Base-by-base conservation (phyloP, 2,797 vertebrate genomes). In the Ceyx erithaca region DNA sequence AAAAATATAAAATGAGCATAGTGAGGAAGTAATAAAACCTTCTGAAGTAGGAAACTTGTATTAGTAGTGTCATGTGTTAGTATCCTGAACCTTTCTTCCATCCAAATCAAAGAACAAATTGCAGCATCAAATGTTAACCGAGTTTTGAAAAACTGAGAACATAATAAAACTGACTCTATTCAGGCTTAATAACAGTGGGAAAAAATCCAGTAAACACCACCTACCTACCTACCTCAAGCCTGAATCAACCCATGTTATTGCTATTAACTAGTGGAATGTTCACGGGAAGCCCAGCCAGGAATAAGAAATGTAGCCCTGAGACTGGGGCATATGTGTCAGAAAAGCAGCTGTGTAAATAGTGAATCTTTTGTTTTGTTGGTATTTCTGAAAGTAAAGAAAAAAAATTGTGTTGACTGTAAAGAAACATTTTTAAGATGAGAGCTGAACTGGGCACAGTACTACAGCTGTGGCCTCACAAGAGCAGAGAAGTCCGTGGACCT, bases 311-410 rank as follows among this genome's bases (percentile, higher is more conserved):
- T 55, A 92, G 80, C 49, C 33, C 20, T 87, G n/a, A 84, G 57
- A 90, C n/a, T 68, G 62, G 46, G 64, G 52, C 52, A 80, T 71
- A 58, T 31, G 41, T 94, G 57, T 91, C 73, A 93, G 67, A 68
- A 93, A 92, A 77, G 48, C 92, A 95, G 94, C 90, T 93, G 92
- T 92, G 43, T 82, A 92, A 95, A 94, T 87, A 95, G 66, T 20
- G 79, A 85, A 87, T 93, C 84, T 89, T 92, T 89, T 89, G n/a
- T 85, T 82, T 85, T 89, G 10, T 19, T 89, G 58, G 4, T 77
- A 64, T 71, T 96, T 89, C 57, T 68, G 46, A 92, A 77, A 88
- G 20, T 59, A 79, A 91, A 91, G 41, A 81, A 46, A 43, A 88
- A 80, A 45, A 41, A 64, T 77, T 26, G 23, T 4, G 2, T 37